Conservation (phyloP, 2,888 invertebrate species). For the Campoplex capitator region DNA sequence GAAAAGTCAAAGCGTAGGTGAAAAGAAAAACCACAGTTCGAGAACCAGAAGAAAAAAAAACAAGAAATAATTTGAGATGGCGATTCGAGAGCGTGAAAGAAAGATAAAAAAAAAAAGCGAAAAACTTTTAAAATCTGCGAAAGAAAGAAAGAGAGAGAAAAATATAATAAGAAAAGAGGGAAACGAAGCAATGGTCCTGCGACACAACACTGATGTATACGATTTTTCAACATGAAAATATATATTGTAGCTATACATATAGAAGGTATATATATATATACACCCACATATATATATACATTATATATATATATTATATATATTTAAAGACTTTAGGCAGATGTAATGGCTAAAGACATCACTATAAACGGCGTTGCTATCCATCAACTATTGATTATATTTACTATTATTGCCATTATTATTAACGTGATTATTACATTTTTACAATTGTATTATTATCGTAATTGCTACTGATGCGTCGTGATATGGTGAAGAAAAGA, state of each 20-base stretch:
- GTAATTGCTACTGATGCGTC: slow-evolving; percentile 73
- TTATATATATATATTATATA: slow-evolving; percentile 74
- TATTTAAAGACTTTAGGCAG: slow-evolving; percentile 82
- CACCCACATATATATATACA: neutral
- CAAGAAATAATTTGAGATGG: slow-evolving; percentile 10
- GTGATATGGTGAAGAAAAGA: slow-evolving; percentile 66
- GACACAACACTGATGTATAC: slow-evolving; percentile 86
- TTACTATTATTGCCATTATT: slow-evolving; percentile 74
- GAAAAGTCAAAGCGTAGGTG: slow-evolving; percentile 10
- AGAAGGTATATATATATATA: slow-evolving; percentile 71
- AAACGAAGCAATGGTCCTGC: slow-evolving; percentile 83
- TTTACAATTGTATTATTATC: slow-evolving; percentile 77
- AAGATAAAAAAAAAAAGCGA: slow-evolving; percentile 46
- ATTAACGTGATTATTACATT: slow-evolving; percentile 74
- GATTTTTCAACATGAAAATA: slow-evolving; percentile 85
- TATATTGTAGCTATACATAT: slow-evolving; percentile 84
- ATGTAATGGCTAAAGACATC: slow-evolving; percentile 80
- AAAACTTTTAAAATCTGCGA: slow-evolving; percentile 31
- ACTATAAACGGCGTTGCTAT: slow-evolving; percentile 80
- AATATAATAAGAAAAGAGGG: slow-evolving; percentile 71
- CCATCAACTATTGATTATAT: slow-evolving; percentile 71
- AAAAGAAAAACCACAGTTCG: neutral
- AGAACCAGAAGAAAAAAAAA: slow-evolving; percentile 31
- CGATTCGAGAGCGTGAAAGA: slow-evolving; percentile 46
- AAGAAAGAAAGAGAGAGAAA: slow-evolving; percentile 46